Base-by-base conservation (phyloP, 1,140 invertebrate genomes). In the Diprion similis region DNA sequence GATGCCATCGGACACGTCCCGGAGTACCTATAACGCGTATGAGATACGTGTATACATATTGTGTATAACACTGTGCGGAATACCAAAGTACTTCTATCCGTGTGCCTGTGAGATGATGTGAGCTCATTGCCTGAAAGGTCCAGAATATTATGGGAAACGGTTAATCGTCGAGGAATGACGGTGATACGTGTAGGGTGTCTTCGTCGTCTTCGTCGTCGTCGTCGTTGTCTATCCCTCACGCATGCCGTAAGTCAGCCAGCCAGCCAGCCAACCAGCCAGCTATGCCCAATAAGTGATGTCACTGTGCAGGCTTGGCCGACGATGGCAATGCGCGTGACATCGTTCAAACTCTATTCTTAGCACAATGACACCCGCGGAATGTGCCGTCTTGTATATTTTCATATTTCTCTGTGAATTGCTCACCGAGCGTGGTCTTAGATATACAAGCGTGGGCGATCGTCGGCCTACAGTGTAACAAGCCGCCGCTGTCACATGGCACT, bases 361-460 rank as follows among this genome's bases (percentile, higher is more conserved):
- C 51, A 17, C 51, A 59, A 59, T 59, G 51, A 59, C 51, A 59
- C 51, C 51, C 51, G n/a, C 11, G 51, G 51, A 59, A 59, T 59
- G 51, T 59, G 51, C 24, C 11, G 11, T 13, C 11, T 59, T 59
- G 51, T 59, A 59, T 59, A 59, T 59, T 59, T 59, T 59, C 51
- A 59, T 59, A 59, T 59, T 59, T 59, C 51, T 59, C 51, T 6
- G 9, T 59, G 51, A 15, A 59, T 59, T 59, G n/a, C 11, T 59
- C 51, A 17, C 11, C 51, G 11, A 59, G n/a, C 51, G 51, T 15
- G 24, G 24, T 37, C 24, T 37, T 37, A 37, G 24, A 37, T 37
- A 37, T 6, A 37, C 24, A 59, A 13, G 51, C 51, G 51, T 59
- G 51, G 51, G 51, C 51, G 51, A 59, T 15, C 48, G 48, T 10